A percentile compares a stretch with the other conserved stretches of the same genome.
Conservation (phyloP, 1,140 invertebrate genomes). For the Drosophila bocki region DNA sequence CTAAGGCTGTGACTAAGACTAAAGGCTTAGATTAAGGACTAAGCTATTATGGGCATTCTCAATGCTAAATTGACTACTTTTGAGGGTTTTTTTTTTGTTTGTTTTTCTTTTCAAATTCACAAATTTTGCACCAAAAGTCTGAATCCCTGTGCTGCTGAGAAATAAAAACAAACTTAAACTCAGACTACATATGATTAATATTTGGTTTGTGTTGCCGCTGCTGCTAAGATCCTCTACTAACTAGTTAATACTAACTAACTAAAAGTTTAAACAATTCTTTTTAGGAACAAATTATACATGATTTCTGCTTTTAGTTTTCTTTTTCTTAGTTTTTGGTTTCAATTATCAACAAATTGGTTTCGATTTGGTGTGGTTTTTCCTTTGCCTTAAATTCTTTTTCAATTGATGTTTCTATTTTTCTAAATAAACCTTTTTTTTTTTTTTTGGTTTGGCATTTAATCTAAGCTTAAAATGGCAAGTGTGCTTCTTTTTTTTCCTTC, state of each 20-base stretch:
- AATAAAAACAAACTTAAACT: constrained; percentile 23
- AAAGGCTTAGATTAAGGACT: not conserved
- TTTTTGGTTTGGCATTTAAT: constrained; percentile 50
- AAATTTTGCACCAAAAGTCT: constrained; percentile 9
- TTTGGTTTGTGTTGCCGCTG: constrained; percentile 66
- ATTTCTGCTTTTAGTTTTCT: not conserved
- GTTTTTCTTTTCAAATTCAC: not conserved
- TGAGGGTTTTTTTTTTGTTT: not conserved
- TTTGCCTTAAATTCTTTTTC: constrained; percentile 52
- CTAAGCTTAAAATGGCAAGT: constrained; percentile 46
- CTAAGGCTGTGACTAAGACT: not conserved
- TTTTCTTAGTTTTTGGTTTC: constrained; percentile 42
- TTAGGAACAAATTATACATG: constrained; percentile 20
- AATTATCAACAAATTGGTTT: constrained; percentile 57
- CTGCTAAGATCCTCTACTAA: constrained; percentile 3
- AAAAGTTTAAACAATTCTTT: constrained; percentile 21
- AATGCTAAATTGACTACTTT: constrained; percentile 65
- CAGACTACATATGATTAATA: constrained; percentile 47
- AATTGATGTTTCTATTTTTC: not conserved
- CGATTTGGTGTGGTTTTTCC: constrained; percentile 24
- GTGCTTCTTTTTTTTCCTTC: constrained; percentile 12
- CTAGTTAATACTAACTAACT: constrained; percentile 15
- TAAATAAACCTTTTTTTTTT: not conserved
- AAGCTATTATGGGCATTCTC: constrained; percentile 34
- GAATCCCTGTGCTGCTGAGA: constrained; percentile 28